These are phyloP conservation scores for Thaleichthys pacificus DNA, from an alignment of 2,797 vertebrate species.

Conservation along the genomic window DNA sequence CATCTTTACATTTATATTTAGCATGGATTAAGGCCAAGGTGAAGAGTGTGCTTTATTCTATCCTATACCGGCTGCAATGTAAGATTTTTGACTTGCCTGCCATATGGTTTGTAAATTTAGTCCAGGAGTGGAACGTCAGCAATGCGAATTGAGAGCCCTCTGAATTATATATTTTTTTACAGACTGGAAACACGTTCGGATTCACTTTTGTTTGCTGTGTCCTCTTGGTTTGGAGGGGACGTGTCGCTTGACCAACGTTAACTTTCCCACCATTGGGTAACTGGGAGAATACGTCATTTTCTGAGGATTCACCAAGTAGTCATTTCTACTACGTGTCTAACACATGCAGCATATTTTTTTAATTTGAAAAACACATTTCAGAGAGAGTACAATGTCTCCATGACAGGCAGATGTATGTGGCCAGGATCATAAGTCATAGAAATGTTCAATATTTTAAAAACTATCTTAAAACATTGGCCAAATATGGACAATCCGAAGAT, in stretches of 20 bases:
- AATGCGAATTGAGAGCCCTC: neutral
- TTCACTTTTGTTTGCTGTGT: neutral
- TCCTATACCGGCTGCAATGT: too few species aligned
- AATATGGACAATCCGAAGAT: too few species aligned
- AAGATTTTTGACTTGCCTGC: slow-evolving; percentile 44
- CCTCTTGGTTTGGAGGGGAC: neutral
- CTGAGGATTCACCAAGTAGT: neutral
- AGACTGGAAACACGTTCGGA: neutral
- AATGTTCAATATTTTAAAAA: too few species aligned
- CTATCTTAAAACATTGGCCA: too few species aligned
- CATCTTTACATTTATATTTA: neutral
- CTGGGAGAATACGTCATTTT: neutral
- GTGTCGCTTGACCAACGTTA: slow-evolving; percentile 21
- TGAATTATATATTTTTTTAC: neutral
- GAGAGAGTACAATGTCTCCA: too few species aligned
- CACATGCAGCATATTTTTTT: neutral
- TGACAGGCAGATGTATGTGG: too few species aligned
- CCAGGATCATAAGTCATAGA: too few species aligned
- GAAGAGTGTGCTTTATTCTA: neutral
- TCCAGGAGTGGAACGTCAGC: neutral
- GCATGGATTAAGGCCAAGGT: neutral
- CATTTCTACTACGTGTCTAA: neutral
- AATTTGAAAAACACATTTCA: too few species aligned
- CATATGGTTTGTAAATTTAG: slow-evolving; percentile 37
- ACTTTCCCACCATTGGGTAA: slow-evolving; percentile 37